Base-by-base conservation (phyloP, 2,113 vertebrate genomes). In the Platysternon megacephalum region DNA sequence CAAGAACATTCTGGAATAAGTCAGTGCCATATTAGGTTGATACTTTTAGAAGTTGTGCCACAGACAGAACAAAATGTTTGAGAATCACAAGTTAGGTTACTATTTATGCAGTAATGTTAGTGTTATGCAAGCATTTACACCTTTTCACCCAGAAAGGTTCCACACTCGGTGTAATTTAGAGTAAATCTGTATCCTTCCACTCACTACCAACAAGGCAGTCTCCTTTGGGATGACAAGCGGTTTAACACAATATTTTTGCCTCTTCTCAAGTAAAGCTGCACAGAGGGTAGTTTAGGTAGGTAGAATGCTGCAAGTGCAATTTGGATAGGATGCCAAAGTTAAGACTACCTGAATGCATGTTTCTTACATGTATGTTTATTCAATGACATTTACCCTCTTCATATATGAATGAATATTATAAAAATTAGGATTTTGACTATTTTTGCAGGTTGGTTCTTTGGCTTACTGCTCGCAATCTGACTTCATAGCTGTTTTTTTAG, bases 1-100 rank as follows among this genome's bases (percentile, higher is more conserved):
- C 1, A 1, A 46, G 44, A 42, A 80, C 10, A 0, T 8, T 1
- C 12, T 68, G n/a, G 12, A 28, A 21, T 13, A 49, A 86, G 53
- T 11, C 46, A 49, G 49, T 49, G 13, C 9, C 76, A 83, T 7
- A 0, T 3, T 49, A 72, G 6, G 19, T 11, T 39, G 11, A 3
- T 11, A 2, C 87, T 85, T 32, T 68, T 44, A 91, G 58, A 84
- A 55, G 39, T 3, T 58, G 1, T 26, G 44, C 81, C 82, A 28
- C 74, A 89, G 22, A 22, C 4, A 51, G 79, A 46, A 80, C 42
- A 83, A 72, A 4, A 26, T 85, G 28, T 39, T 49, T 53, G 56
- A 91, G 56, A 3, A 9, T 39, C 11, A 72, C 74, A 78, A 29
- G 39, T 46, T 44, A 28, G 1, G 22, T 13, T 78, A 46, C 44